Conservation (phyloP, 2,113 vertebrate genomes). For the Gasterosteus aculeatus region DNA sequence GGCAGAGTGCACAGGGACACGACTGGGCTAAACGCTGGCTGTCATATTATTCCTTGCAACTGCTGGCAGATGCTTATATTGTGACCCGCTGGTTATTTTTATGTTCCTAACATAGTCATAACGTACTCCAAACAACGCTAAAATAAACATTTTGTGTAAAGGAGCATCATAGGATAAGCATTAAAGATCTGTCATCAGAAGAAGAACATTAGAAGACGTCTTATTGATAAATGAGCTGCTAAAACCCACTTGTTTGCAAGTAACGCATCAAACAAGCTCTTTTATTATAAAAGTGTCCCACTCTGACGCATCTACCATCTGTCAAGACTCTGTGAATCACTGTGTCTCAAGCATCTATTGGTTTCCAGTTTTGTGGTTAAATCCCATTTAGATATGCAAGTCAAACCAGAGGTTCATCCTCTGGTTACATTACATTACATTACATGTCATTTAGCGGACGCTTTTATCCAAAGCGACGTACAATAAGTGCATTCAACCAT, state of each 20-base stretch:
- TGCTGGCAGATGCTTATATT: neutral
- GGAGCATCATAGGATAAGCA: neutral
- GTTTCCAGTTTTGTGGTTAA: slow-evolving; percentile 8
- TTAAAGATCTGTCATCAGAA: neutral
- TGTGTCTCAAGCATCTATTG: neutral
- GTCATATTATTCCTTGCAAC: slow-evolving; percentile 17
- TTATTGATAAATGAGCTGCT: slow-evolving; percentile 38
- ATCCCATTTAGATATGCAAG: slow-evolving; percentile 23
- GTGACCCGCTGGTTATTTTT: neutral
- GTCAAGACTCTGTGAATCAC: neutral
- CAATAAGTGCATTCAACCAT: too few species aligned
- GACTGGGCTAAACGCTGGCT: neutral
- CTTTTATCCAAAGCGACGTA: too few species aligned
- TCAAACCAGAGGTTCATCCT: neutral
- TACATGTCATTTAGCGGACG: too few species aligned
- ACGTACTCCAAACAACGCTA: neutral
- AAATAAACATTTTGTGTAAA: neutral
- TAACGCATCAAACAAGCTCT: neutral
- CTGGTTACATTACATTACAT: too few species aligned
- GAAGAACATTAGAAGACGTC: slow-evolving; percentile 21
- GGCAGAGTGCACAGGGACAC: neutral
- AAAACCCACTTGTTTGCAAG: slow-evolving; percentile 14
- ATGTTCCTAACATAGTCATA: neutral
- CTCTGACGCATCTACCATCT: neutral
- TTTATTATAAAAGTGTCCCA: slow-evolving; percentile 15